These are phyloP conservation scores for Clarias batrachus DNA, from an alignment of 2,113 vertebrate genomes.

Conservation along the genomic window DNA sequence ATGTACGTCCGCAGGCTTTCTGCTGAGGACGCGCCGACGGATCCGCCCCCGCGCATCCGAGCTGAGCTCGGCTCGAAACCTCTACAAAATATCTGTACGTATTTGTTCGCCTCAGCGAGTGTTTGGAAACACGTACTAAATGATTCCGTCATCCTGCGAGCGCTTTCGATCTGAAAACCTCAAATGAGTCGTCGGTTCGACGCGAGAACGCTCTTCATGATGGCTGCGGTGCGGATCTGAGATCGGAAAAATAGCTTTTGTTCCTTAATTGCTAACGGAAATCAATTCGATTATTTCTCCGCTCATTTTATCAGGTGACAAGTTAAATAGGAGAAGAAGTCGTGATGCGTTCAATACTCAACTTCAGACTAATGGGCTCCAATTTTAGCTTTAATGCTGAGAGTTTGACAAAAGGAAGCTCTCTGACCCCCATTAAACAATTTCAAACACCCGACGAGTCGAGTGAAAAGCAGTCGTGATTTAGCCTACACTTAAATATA, in stretches of 20 bases:
- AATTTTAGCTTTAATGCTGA: slow-evolving; percentile 35
- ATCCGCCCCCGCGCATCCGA: slow-evolving; percentile 7
- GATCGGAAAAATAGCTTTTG: background rate
- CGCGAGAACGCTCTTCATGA: background rate
- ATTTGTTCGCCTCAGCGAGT: background rate
- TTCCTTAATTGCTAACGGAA: background rate
- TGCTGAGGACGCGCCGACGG: slow-evolving; percentile 41
- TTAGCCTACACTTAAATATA: background rate
- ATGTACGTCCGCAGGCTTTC: slow-evolving; percentile 44
- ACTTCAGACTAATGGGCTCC: slow-evolving; percentile 46
- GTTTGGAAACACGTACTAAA: background rate
- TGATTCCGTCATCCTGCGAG: background rate
- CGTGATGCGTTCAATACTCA: slow-evolving; percentile 29
- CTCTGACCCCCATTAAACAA: slow-evolving; percentile 50
- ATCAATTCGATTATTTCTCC: background rate
- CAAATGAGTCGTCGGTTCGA: background rate
- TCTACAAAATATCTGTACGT: slow-evolving; percentile 1
- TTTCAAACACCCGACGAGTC: slow-evolving; percentile 20
- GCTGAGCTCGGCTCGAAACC: slow-evolving; percentile 18
- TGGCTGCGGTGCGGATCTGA: background rate
- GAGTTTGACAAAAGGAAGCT: slow-evolving; percentile 32
- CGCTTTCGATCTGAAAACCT: background rate
- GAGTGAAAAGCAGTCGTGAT: background rate
- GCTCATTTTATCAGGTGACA: background rate
- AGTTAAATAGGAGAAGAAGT: slow-evolving; percentile 36